Evolutionary conservation across 2,113 vertebrate species (phyloP).

Genomic region (Xenotilapia longispinis): DNA sequence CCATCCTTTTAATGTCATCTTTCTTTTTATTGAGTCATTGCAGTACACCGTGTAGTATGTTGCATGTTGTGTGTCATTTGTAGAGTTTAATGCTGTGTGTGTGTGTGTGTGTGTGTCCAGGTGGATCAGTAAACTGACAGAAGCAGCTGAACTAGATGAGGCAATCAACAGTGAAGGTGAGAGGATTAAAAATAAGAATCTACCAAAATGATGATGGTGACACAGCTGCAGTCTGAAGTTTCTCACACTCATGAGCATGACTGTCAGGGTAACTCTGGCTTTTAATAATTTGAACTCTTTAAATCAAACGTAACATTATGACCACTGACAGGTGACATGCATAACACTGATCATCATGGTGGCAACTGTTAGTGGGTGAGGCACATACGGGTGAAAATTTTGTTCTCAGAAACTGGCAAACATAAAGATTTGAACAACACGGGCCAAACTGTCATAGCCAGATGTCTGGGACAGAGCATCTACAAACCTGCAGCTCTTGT

Average conservation of each 20-base stretch:
- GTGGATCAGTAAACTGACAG: constrained; percentile 13
- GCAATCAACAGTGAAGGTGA: neutral
- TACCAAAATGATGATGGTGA: neutral
- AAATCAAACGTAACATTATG: neutral
- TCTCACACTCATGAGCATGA: neutral
- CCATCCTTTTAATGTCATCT: neutral
- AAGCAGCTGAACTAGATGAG: neutral
- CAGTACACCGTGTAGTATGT: neutral
- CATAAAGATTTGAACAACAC: neutral
- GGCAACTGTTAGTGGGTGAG: neutral
- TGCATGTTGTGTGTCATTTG: neutral
- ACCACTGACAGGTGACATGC: neutral
- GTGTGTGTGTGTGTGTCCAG: neutral
- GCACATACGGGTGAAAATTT: neutral
- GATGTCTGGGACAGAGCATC: neutral
- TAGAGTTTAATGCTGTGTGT: neutral
- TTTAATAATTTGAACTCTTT: neutral
- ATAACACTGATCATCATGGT: neutral
- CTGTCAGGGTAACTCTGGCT: neutral
- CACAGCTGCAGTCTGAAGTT: neutral
- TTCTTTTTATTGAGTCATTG: neutral
- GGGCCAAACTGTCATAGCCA: neutral
- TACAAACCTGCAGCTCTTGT: neutral
- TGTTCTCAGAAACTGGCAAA: neutral
- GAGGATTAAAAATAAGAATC: neutral